These are phyloP conservation scores for Scophthalmus maximus DNA, from an alignment of 2,113 vertebrate species.

Conservation along the genomic window DNA sequence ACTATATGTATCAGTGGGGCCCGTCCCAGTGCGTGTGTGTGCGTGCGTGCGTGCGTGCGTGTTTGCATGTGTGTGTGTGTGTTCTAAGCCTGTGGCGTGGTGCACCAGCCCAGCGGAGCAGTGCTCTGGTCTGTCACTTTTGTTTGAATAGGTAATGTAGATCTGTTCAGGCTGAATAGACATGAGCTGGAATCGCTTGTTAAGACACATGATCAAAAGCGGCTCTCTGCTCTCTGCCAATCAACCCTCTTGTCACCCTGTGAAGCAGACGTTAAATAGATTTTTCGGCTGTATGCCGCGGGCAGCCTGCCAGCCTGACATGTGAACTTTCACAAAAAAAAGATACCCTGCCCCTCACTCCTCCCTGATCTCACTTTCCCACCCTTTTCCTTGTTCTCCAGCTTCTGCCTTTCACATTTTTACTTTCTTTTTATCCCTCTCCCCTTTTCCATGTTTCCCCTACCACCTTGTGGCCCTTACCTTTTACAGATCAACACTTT, in stretches of 20 bases:
- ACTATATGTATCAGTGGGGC: conserved; percentile 12
- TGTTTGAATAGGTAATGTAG: conserved; percentile 98
- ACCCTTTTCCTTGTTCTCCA: conserved; percentile 40
- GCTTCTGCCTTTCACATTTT: conserved; percentile 8
- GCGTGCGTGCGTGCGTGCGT: conserved; percentile 23
- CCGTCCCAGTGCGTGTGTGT: conserved; percentile 22
- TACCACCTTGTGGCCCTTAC: conserved; percentile 1
- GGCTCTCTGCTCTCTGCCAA: conserved; percentile 94
- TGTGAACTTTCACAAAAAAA: conserved; percentile 91
- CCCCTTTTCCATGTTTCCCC: background rate
- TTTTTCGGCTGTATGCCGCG: conserved; percentile 86
- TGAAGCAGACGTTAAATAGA: conserved; percentile 96
- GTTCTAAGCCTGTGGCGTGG: conserved; percentile 65
- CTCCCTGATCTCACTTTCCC: conserved; percentile 69
- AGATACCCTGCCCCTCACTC: conserved; percentile 83
- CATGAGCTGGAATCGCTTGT: conserved; percentile 97
- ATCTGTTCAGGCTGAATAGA: conserved; percentile 92
- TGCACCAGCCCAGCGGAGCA: conserved; percentile 87
- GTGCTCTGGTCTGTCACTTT: conserved; percentile 93
- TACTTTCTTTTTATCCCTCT: background rate
- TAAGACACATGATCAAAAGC: conserved; percentile 98
- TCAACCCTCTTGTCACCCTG: conserved; percentile 94
- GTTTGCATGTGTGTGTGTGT: conserved; percentile 50
- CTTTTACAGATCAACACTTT: conserved; percentile 37
- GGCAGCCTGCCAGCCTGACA: conserved; percentile 93